Base-by-base conservation (phyloP, 2,888 invertebrate species). In the Xiphydria camelus region DNA sequence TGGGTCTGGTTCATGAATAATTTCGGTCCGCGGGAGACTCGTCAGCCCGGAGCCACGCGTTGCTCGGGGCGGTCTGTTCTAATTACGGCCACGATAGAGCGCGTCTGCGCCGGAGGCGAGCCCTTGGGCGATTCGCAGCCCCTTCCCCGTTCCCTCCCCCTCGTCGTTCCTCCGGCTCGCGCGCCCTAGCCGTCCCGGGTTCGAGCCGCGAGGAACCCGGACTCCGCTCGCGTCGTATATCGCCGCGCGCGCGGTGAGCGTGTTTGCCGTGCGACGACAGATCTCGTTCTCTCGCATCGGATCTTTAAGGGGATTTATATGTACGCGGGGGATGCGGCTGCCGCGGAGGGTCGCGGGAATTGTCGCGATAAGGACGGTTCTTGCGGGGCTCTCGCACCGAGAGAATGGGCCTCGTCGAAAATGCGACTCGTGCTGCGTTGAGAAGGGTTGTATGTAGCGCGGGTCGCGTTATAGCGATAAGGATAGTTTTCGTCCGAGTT, bases 41-140 rank as follows among this genome's bases (percentile, higher is more conserved):
- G 72, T 70, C 68, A 67, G 73, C 74, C 70, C 41, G 47, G 49
- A 66, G 74, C 65, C 38, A 49, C 45, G 20, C 54, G 66, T 42
- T 40, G 51, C 72, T 60, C 45, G 47, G 37, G 68, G 74, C 70
- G 60, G 65, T 68, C 64, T 65, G 71, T 74, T 75, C 75, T 75
- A 75, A 75, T 75, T 75, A 75, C 73, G 72, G 70, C 66, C 62
- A 72, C 70, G 70, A 70, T 68, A 62, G 65, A 69, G 59, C 60
- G 59, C 57, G 52, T 52, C 51, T 51, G 47, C 40, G 48, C 57
- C 45, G 19, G 35, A 6, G 47, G 54, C 35, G 25, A 47, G 14
- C 42, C 52, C 51, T 31, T 29, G 25, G 47, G 55, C 51, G 39
- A 44, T 48, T 46, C 47, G 48, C 42, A 36, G 20, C 32, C 44